Base-by-base conservation (phyloP, 2,888 invertebrate species). In the Megastigmus dorsalis region DNA sequence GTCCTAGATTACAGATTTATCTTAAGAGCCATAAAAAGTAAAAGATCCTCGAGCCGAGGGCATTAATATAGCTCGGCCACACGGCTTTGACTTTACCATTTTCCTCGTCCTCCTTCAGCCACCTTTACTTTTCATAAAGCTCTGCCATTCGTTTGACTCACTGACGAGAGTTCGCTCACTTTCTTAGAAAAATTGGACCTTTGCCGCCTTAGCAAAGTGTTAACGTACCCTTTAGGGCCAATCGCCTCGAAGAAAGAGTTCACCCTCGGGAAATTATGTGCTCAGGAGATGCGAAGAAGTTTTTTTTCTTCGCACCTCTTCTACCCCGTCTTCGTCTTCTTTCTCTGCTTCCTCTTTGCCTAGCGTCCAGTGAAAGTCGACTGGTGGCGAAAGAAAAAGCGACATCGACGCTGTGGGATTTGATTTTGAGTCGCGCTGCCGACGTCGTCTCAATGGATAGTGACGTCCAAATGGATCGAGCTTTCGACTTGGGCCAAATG, bases 201-300 rank as follows among this genome's bases (percentile, higher is more conserved):
- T 84, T 84, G 83, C 83, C 82, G 81, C 71, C 52, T 62, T 75
- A 77, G 77, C 80, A 81, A 81, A 85, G 82, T 82, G 84, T 84
- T 85, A 85, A 86, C 83, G 78, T 79, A 80, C 81, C 83, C 82
- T 84, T 82, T 81, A 82, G 81, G 83, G 80, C 78, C 79, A 77
- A 79, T 78, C 74, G 74, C 74, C 75, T 4, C 9, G 45, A 78
- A 79, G 80, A 79, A 85, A 83, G 81, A 84, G 84, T 83, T 83
- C 82, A 84, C 84, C 83, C 83, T 81, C 82, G 84, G 82, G 83
- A 84, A 85, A 84, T 85, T 84, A 84, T 82, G 80, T 79, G 60
- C 62, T 33, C 13, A 20, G 28, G 57, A 28, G 60, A 74, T 68
- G 50, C 55, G 59, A 43, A 60, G n/a, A n/a, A 36, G 43, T 70